Evolutionary conservation across 2,888 invertebrate species (phyloP).

Genomic region (Proisotoma minuta): DNA sequence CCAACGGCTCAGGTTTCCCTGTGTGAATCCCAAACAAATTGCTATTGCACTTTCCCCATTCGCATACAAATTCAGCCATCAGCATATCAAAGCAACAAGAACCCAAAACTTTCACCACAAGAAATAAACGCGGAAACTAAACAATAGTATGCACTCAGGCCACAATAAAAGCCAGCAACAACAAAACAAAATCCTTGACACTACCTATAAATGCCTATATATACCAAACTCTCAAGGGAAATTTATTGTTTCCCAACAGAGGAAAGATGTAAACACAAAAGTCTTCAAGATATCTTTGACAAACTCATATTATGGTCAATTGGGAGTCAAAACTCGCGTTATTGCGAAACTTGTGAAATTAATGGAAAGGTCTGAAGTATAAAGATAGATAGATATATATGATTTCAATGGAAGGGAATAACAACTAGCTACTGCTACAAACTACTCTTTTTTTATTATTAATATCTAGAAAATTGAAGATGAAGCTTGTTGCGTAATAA

Average conservation of each 20-base stretch:
- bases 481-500: too few species aligned
- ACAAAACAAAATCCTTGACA: conserved; percentile 16
- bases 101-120: not conserved
- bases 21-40: conserved; percentile 35
- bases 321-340: too few species aligned
- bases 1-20: conserved; percentile 49
- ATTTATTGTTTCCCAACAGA: conserved; percentile 18
- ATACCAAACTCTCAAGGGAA: conserved; percentile 10
- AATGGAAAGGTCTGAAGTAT: too few species aligned
- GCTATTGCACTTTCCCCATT: conserved; percentile 16
- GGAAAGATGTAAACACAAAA: conserved; percentile 1
- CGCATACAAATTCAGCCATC: conserved; percentile 3
- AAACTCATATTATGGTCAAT: too few species aligned
- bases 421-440: too few species aligned
- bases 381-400: too few species aligned
- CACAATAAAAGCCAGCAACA: not conserved
- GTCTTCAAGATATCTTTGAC: too few species aligned
- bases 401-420: too few species aligned
- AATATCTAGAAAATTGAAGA: too few species aligned
- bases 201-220: not conserved
- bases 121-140: conserved; percentile 7
- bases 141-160: not conserved
- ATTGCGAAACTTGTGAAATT: too few species aligned
- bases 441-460: too few species aligned
- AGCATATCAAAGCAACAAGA: not conserved